A percentile compares a stretch with the other conserved stretches of the same genome.
phyloP scores from a whole-genome alignment of 2,888 invertebrate genomes.

The Campopleginae sp. region DNA sequence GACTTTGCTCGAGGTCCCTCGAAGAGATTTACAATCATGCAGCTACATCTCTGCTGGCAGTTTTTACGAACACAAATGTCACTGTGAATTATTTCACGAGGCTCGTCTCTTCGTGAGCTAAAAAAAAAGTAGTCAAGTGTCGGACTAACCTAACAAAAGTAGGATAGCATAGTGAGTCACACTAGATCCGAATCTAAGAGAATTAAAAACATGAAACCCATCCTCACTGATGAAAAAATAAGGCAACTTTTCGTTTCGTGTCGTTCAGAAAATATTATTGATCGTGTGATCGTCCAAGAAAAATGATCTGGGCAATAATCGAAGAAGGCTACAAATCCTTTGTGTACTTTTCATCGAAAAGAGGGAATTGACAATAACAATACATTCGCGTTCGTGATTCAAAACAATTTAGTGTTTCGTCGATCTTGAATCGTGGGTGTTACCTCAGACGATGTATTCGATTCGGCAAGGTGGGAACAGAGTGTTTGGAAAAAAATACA shows the following conservation, averaged over 20 bases:
- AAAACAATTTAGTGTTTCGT: constrained; percentile 16
- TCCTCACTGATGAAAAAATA: neutral
- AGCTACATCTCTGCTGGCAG: neutral
- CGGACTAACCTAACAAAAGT: neutral
- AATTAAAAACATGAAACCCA: neutral
- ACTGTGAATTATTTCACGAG: neutral
- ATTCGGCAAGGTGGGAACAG: neutral
- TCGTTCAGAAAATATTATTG: no score
- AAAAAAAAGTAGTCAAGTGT: constrained; percentile 1
- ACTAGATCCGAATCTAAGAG: neutral
- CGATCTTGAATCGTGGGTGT: neutral
- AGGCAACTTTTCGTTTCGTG: neutral
- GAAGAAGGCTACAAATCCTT: neutral
- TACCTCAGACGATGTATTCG: neutral
- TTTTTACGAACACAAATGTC: neutral
- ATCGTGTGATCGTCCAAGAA: no score
- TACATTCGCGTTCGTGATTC: constrained; percentile 31
- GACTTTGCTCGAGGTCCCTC: constrained; percentile 3
- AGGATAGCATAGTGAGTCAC: neutral
- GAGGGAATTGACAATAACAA: neutral
- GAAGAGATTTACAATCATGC: constrained; percentile 14
- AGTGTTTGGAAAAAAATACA: neutral
- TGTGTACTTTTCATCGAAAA: neutral
- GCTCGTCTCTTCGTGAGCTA: neutral
- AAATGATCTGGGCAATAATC: neutral